A percentile compares a stretch with the other conserved stretches of the same genome.
These are phyloP conservation scores for Neuroscelio doddi DNA, from an alignment of 2,888 invertebrate species.

Conservation along the genomic window DNA sequence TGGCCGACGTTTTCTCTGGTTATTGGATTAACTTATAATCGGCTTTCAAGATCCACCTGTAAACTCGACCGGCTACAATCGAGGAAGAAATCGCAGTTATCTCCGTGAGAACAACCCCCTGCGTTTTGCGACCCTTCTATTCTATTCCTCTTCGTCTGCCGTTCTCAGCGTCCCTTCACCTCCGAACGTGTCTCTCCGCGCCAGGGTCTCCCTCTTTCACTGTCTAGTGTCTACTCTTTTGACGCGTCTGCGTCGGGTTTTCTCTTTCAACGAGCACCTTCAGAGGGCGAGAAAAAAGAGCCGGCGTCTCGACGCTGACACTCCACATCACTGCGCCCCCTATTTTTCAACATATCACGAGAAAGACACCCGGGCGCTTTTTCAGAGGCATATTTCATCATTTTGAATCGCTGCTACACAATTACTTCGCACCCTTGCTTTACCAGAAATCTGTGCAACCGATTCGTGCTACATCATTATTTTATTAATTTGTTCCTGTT, in stretches of 20 bases:
- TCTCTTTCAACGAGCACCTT: slow-evolving; percentile 18
- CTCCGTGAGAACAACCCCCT: slow-evolving; percentile 11
- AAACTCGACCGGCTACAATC: slow-evolving; percentile 8
- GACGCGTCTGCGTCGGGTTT: slow-evolving; percentile 21
- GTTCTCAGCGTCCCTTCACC: background rate
- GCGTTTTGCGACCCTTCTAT: slow-evolving; percentile 5
- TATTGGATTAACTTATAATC: slow-evolving; percentile 18
- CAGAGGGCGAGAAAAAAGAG: slow-evolving; percentile 12
- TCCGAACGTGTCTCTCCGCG: slow-evolving; percentile 12
- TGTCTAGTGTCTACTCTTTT: slow-evolving; percentile 19
- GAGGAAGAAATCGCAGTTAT: slow-evolving; percentile 11
- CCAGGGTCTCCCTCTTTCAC: slow-evolving; percentile 5
- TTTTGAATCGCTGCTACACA: slow-evolving; percentile 1
- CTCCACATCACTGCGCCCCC: slow-evolving; percentile 10
- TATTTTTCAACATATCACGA: slow-evolving; percentile 7
- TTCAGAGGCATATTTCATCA: background rate
- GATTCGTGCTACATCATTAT: no score
- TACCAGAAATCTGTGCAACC: background rate
- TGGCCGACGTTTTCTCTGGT: slow-evolving; percentile 4
- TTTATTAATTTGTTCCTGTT: no score
- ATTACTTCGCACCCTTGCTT: slow-evolving; percentile 5
- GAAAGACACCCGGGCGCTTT: background rate
- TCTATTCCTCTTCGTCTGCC: slow-evolving; percentile 1
- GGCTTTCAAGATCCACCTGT: slow-evolving; percentile 17
- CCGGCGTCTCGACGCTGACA: slow-evolving; percentile 15